These are phyloP conservation scores for Seriola aureovittata DNA, from an alignment of 2,113 vertebrate genomes.

Conservation along the genomic window DNA sequence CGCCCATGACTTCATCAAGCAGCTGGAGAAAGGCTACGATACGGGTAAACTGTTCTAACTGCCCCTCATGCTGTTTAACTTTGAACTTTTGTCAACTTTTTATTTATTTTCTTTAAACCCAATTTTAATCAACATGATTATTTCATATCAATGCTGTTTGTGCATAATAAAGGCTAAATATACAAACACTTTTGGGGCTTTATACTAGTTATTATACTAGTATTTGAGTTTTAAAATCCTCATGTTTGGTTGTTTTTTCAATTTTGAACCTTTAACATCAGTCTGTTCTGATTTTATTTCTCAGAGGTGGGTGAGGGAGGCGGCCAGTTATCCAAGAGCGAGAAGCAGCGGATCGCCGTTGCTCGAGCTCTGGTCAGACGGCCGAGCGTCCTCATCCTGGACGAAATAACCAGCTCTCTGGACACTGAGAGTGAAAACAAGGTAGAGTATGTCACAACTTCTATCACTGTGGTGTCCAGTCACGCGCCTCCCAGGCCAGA, in stretches of 20 bases:
- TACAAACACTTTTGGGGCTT: no score
- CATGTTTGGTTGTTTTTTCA: not conserved
- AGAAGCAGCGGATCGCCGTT: slow-evolving; percentile 88
- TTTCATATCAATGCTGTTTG: no score
- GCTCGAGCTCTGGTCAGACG: slow-evolving; percentile 87
- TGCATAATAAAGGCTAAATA: no score
- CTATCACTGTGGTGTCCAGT: not conserved
- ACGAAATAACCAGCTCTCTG: slow-evolving; percentile 90
- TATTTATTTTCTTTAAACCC: no score
- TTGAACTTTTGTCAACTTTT: no score
- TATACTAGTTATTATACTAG: no score
- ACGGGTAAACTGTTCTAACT: slow-evolving; percentile 43
- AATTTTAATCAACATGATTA: no score
- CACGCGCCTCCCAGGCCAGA: not conserved
- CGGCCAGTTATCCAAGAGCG: slow-evolving; percentile 86
- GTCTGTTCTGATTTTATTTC: not conserved
- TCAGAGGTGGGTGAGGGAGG: slow-evolving; percentile 87
- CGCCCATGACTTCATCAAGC: slow-evolving; percentile 80
- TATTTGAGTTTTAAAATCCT: no score
- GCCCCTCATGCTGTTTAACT: no score
- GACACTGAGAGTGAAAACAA: slow-evolving; percentile 76
- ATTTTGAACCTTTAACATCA: not conserved
- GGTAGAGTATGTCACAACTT: slow-evolving; percentile 7
- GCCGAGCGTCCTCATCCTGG: slow-evolving; percentile 88
- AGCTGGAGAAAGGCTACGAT: slow-evolving; percentile 76